phyloP scores from a whole-genome alignment of 1,140 invertebrate genomes.

The Araneus ventricosus region DNA sequence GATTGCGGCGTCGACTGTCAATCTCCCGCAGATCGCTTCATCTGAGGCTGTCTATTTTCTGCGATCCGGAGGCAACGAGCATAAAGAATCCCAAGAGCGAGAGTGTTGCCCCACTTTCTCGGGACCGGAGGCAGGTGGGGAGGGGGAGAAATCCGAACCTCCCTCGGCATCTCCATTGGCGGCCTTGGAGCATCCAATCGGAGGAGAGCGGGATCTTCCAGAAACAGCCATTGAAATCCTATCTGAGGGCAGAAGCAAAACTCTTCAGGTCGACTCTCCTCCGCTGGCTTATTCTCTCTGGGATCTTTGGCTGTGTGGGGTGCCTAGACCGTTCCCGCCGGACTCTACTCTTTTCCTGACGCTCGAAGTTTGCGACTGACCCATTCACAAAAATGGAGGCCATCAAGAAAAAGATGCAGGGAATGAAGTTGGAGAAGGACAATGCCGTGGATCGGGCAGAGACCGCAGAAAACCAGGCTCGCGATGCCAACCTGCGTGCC shows the following conservation, averaged over 20 bases:
- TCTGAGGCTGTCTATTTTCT: slow-evolving; percentile 8
- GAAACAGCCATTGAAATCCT: slow-evolving; percentile 75
- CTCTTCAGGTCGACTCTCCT: slow-evolving; percentile 32
- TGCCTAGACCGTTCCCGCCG: not conserved
- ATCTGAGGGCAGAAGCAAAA: slow-evolving; percentile 39
- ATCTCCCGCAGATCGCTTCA: not conserved
- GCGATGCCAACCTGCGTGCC: slow-evolving; percentile 94
- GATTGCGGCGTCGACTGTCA: not conserved
- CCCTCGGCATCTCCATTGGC: slow-evolving; percentile 45
- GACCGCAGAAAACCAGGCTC: slow-evolving; percentile 95
- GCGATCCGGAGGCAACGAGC: not conserved
- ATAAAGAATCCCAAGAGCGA: slow-evolving; percentile 60
- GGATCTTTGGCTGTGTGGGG: slow-evolving; percentile 74
- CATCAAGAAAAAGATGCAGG: slow-evolving; percentile 99
- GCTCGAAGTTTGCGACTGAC: slow-evolving; percentile 43
- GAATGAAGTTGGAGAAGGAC: slow-evolving; percentile 99
- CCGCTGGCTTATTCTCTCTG: slow-evolving; percentile 68
- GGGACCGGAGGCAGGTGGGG: slow-evolving; percentile 9
- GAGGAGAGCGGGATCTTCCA: slow-evolving; percentile 40
- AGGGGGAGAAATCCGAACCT: slow-evolving; percentile 45
- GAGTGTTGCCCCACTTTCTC: slow-evolving; percentile 20
- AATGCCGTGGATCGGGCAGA: slow-evolving; percentile 97
- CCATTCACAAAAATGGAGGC: slow-evolving; percentile 89
- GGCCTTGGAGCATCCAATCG: slow-evolving; percentile 39
- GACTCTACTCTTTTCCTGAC: not conserved